Conservation (phyloP, 2,888 invertebrate species). For the Ormyrus pomaceus region DNA sequence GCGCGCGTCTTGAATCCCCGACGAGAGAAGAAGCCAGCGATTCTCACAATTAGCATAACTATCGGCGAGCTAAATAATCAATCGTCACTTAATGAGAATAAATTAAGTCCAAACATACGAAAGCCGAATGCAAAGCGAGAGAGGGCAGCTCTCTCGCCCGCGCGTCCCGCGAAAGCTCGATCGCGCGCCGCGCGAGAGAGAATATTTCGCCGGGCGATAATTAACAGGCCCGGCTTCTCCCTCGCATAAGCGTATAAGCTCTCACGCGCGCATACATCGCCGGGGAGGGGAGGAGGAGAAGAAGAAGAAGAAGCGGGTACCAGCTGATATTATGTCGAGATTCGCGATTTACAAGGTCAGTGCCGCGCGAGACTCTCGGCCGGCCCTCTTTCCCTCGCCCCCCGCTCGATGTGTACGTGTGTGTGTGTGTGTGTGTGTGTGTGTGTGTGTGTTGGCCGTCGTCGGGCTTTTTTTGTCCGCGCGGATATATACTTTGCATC, state of each 20-base stretch:
- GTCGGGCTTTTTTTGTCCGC: no score
- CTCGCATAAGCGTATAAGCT: background rate
- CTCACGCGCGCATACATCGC: background rate
- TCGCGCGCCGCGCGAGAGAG: background rate
- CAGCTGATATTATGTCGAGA: slow-evolving; percentile 63
- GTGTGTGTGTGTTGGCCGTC: background rate
- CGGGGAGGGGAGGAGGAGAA: background rate
- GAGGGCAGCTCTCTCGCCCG: no score
- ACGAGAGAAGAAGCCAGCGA: no score
- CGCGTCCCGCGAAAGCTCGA: no score
- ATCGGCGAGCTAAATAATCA: no score
- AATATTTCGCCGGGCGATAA: slow-evolving; percentile 33
- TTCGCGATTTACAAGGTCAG: slow-evolving; percentile 62
- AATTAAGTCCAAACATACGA: no score
- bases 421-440: background rate
- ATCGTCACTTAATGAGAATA: no score
- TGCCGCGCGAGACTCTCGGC: slow-evolving; percentile 27
- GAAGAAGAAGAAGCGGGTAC: slow-evolving; percentile 52
- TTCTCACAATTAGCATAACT: no score
- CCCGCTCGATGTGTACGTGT: background rate
- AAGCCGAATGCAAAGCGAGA: no score
- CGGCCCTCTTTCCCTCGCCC: slow-evolving; percentile 30
- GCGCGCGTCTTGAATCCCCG: no score
- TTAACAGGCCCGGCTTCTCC: slow-evolving; percentile 21
- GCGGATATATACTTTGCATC: slow-evolving; percentile 33